phyloP scores from a whole-genome alignment of 2,113 vertebrate genomes.

The Chlorodrepanis virens region DNA sequence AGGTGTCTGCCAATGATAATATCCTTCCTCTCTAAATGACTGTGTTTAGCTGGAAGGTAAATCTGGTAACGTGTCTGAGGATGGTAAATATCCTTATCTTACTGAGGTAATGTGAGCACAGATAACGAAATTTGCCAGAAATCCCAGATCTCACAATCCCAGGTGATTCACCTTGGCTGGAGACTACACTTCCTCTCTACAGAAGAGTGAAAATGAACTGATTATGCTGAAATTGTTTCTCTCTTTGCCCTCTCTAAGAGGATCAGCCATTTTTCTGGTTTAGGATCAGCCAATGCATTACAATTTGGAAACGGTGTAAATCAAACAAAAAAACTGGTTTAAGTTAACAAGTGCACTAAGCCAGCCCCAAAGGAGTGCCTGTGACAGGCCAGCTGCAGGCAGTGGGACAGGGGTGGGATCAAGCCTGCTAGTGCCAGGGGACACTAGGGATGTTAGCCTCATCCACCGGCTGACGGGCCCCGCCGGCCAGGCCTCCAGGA shows the following conservation, averaged over 20 bases:
- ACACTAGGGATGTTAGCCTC: slow-evolving; percentile 81
- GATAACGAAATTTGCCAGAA: background rate
- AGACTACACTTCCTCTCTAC: rapidly evolving
- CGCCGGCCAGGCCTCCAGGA: slow-evolving; percentile 89
- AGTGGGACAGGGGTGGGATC: slow-evolving; percentile 29
- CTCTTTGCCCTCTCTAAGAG: background rate
- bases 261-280: background rate
- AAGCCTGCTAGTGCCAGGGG: slow-evolving; percentile 36
- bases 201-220: background rate
- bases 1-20: background rate
- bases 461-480: slow-evolving; percentile 87
- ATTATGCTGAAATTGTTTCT: background rate
- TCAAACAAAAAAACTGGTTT: background rate
- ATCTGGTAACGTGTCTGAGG: background rate
- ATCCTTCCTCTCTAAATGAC: background rate
- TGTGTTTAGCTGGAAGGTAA: background rate
- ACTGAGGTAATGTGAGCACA: background rate
- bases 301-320: background rate
- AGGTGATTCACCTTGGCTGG: background rate
- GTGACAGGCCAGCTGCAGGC: slow-evolving; percentile 64
- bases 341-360: background rate
- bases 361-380: slow-evolving; percentile 20
- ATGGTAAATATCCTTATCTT: background rate
- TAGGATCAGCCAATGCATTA: background rate
- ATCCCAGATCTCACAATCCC: background rate